Conservation (phyloP, 2,888 invertebrate species). For the Liopterus haemorrhoidalis region DNA sequence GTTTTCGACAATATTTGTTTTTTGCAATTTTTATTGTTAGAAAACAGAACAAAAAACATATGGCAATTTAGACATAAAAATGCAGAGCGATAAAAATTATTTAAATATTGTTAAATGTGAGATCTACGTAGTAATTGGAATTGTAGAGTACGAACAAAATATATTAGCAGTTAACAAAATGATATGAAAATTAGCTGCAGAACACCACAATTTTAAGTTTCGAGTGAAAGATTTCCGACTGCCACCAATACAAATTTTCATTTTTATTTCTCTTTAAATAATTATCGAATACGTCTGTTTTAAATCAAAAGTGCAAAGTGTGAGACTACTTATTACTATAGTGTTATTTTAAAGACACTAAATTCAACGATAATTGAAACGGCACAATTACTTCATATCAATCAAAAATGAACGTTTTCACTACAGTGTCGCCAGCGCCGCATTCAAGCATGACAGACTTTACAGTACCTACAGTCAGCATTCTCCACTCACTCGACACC, state of each 20-base stretch:
- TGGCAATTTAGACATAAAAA: conserved; percentile 37
- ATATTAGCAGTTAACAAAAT: conserved; percentile 31
- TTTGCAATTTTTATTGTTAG: conserved; percentile 24
- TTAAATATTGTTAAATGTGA: conserved; percentile 44
- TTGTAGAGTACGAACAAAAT: conserved; percentile 20
- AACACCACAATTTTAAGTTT: conserved; percentile 30
- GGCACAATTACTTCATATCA: conserved; percentile 45
- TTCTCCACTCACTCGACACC: no score
- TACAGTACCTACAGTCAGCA: no score
- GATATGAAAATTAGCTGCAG: conserved; percentile 22
- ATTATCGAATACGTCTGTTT: conserved; percentile 1
- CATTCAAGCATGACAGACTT: no score
- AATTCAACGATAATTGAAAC: conserved; percentile 39
- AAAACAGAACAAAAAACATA: conserved; percentile 30
- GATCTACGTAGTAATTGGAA: conserved; percentile 44
- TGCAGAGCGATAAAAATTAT: conserved; percentile 36
- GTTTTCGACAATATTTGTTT: conserved; percentile 23
- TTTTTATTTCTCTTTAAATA: conserved; percentile 30
- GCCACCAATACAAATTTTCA: conserved; percentile 35
- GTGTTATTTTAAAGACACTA: conserved; percentile 39
- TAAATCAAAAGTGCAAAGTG: conserved; percentile 40
- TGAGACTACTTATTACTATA: conserved; percentile 34
- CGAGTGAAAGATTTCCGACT: conserved; percentile 43
- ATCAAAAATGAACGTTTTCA: conserved; percentile 18
- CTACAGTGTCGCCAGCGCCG: conserved; percentile 12